phyloP scores from a whole-genome alignment of 2,113 vertebrate genomes.

The Urocolius indicus region DNA sequence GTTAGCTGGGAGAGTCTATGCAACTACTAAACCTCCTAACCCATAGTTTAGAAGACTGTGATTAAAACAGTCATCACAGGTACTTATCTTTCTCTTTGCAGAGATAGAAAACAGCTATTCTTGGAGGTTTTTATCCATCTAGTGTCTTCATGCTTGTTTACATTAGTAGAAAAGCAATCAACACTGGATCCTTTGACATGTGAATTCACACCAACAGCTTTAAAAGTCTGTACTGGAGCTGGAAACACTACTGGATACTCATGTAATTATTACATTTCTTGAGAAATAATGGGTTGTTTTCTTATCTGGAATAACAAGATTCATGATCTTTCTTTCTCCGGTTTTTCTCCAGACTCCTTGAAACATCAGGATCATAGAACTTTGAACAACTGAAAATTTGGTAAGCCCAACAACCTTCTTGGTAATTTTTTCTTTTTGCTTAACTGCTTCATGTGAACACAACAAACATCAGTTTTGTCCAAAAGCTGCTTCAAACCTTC shows the following conservation, averaged over 20 bases:
- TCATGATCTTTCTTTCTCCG: background rate
- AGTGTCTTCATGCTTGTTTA: background rate
- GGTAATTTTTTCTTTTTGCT: background rate
- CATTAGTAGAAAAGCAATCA: background rate
- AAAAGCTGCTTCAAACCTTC: background rate
- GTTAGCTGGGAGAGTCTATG: background rate
- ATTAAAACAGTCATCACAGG: background rate
- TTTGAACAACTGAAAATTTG: background rate
- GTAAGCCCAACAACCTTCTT: background rate
- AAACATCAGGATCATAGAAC: background rate
- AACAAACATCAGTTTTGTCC: fast-evolving
- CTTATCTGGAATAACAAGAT: background rate
- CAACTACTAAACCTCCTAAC: background rate
- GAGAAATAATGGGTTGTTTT: background rate
- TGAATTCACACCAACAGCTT: background rate
- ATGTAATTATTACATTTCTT: background rate
- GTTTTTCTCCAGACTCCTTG: background rate
- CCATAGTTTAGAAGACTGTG: background rate
- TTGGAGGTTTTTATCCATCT: background rate
- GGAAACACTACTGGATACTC: background rate
- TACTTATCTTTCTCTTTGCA: background rate
- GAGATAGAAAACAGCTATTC: background rate
- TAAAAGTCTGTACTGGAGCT: background rate
- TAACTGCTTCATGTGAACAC: background rate
- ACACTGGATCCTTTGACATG: background rate